Conservation (phyloP, 2,888 invertebrate species). For the Drosophila koepferae region DNA sequence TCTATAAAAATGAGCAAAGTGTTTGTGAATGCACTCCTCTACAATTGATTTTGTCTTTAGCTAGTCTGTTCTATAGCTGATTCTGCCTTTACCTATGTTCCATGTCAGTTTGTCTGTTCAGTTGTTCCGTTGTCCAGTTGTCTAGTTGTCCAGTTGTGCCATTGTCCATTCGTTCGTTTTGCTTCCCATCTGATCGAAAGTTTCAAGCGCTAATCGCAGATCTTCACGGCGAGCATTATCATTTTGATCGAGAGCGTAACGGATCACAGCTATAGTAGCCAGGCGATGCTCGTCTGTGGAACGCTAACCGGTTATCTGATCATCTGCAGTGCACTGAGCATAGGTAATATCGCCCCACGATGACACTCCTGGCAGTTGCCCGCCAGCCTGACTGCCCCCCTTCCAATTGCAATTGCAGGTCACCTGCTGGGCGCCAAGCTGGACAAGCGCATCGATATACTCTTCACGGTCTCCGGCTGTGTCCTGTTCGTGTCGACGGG, state of each 20-base stretch:
- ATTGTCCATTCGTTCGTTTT: constrained; percentile 1
- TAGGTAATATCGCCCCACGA: constrained; percentile 68
- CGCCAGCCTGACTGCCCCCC: constrained; percentile 9
- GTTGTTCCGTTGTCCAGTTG: neutral
- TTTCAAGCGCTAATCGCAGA: constrained; percentile 55
- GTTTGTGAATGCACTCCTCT: constrained; percentile 14
- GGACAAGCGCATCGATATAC: constrained; percentile 77
- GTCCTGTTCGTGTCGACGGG: constrained; percentile 76
- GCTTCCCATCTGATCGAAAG: constrained; percentile 34
- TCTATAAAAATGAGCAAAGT: neutral
- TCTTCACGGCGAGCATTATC: constrained; percentile 69
- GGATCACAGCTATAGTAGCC: constrained; percentile 74
- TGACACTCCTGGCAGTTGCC: neutral
- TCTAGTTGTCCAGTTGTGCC: constrained; percentile 8
- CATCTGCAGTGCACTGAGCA: constrained; percentile 69
- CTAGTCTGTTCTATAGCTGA: neutral
- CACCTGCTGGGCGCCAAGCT: constrained; percentile 66
- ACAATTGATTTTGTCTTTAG: neutral
- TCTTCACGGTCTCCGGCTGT: constrained; percentile 72
- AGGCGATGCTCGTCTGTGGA: constrained; percentile 81
- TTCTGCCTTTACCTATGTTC: constrained; percentile 11
- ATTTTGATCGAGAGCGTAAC: constrained; percentile 74
- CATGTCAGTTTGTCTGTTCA: neutral
- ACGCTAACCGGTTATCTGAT: constrained; percentile 79
- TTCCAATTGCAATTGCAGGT: constrained; percentile 57